Base-by-base conservation (phyloP, 2,113 vertebrate species). In the Leptosomus discolor region DNA sequence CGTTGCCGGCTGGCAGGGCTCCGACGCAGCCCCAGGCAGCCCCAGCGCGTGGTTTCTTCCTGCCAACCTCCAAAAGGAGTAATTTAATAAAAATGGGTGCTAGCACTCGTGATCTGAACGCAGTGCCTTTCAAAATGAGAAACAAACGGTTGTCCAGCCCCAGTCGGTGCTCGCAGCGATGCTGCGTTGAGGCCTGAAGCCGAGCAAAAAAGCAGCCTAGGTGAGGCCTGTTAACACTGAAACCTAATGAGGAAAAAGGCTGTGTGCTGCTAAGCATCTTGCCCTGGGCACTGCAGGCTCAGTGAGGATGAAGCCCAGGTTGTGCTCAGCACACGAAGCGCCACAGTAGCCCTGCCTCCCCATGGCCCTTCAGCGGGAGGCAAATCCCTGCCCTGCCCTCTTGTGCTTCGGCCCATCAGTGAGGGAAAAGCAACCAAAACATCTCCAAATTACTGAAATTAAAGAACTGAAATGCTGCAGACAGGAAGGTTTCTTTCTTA, bases 261-360 rank as follows among this genome's bases (percentile, higher is more conserved):
- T 26, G 32, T 0, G 30, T 4, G 41, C 51, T 56, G 51, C 13
- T 4, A 7, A 32, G 46, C 3, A 1, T 36, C 46, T 15, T 19
- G 30, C 43, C 30, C 16, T 4, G 19, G 26, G 43, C 50, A 22
- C 58, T 8, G 64, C 22, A 15, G 19, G 54, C 54, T 61, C 15
- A 0, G 19, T 1, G 24, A 22, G 43, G 27, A 51, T 0, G 2
- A 24, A 37, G 61, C n/a, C 24, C 18, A 9, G 50, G 27, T 23
- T 3, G 0, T 13, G 17, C 27, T 45, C 68, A 23, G 56, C 3
- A 0, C 17, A 3, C 0, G 14, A 71, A 46, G 0, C 23, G 26
- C n/a, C 45, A 12, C n/a, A 9, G 3, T 0, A 36, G 13, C 22
- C 22, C 53, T 2, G 2, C 10, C 65, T 12, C 23, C 46, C 11